Base-by-base conservation (phyloP, 2,888 invertebrate genomes). In the Mallateleia sp. region DNA sequence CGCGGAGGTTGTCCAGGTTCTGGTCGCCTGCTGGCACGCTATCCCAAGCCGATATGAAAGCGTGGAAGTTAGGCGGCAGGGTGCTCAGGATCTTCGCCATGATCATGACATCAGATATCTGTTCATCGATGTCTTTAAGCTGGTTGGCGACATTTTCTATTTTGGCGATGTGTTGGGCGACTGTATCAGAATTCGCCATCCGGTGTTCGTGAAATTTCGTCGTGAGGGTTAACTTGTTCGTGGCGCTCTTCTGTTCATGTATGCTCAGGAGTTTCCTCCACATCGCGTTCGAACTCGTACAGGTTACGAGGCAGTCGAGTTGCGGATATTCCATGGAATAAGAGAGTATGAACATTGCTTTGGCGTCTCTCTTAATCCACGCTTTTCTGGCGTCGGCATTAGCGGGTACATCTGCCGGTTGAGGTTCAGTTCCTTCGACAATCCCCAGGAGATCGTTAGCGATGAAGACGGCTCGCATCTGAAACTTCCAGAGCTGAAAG, bases 191-290 rank as follows among this genome's bases (percentile, higher is more conserved):
- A n/a, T 1, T 14, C 34, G 67, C 69, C 50, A 79, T 79, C 7
- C 28, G 20, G n/a, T 78, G 45, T 24, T 78, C 67, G 25, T 79
- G 79, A 45, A 79, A 79, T 28, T 58, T 67, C 42, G 47, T 58
- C 11, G 50, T 79, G 11, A 79, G 47, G 6, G 58, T 32, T 60
- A 79, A 38, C 56, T 90, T 90, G 24, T 91, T 89, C 11, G 91
- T 79, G 20, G 72, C 86, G 0, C 88, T 88, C 62, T 89, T 90
- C 24, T 91, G 90, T 69, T 91, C 91, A 47, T 92, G 90, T 2
- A 91, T 80, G 1, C 42, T 28, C 0, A 5, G 2, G 4, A 54
- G 58, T 9, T 50, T 45, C n/a, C 9, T 64, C 45, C 24, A 42
- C 64, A 34, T 18, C 11, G 8, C n/a, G 15, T 24, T 64, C 15